A percentile compares a stretch with the other conserved stretches of the same genome.
phyloP scores from a whole-genome alignment of 2,797 vertebrate species.

The Sebastes steindachneri region DNA sequence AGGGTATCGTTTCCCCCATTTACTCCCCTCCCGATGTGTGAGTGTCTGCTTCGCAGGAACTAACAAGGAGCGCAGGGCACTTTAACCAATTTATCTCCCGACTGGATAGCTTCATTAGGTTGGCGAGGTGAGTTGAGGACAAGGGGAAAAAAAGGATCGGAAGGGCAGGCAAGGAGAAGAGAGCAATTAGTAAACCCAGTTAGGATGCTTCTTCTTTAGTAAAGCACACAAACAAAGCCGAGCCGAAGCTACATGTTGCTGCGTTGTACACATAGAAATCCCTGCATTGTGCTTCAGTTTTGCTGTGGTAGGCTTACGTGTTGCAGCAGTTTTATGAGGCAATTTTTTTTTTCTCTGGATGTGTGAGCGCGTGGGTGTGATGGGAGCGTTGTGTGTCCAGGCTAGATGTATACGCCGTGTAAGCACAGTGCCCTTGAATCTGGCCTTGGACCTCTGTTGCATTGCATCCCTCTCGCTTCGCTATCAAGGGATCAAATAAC shows the following conservation, averaged over 20 bases:
- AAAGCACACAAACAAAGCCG: constrained; percentile 7
- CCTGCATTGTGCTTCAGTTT: constrained; percentile 29
- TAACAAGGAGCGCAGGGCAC: constrained; percentile 43
- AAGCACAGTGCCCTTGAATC: constrained; percentile 64
- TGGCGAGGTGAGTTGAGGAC: constrained; percentile 1
- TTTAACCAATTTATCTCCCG: constrained; percentile 43
- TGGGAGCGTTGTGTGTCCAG: constrained; percentile 30
- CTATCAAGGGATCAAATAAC: constrained; percentile 53
- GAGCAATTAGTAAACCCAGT: constrained; percentile 51
- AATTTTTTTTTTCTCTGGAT: constrained; percentile 48
- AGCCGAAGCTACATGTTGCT: background rate
- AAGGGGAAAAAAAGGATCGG: background rate
- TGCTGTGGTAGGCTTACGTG: constrained; percentile 19
- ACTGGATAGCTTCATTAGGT: constrained; percentile 51
- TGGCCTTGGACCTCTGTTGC: constrained; percentile 55
- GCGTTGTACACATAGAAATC: background rate
- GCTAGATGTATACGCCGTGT: constrained; percentile 45
- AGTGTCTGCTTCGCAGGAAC: constrained; percentile 43
- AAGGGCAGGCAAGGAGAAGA: background rate
- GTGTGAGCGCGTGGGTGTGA: constrained; percentile 28
- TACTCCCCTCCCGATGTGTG: constrained; percentile 29
- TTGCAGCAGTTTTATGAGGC: constrained; percentile 69
- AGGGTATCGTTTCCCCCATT: constrained; percentile 5
- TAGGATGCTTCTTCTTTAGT: constrained; percentile 2
- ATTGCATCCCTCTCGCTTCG: constrained; percentile 42